A percentile compares a stretch with the other conserved stretches of the same genome.
phyloP scores from a whole-genome alignment of 2,113 vertebrate genomes.

The Oriolus oriolus region DNA sequence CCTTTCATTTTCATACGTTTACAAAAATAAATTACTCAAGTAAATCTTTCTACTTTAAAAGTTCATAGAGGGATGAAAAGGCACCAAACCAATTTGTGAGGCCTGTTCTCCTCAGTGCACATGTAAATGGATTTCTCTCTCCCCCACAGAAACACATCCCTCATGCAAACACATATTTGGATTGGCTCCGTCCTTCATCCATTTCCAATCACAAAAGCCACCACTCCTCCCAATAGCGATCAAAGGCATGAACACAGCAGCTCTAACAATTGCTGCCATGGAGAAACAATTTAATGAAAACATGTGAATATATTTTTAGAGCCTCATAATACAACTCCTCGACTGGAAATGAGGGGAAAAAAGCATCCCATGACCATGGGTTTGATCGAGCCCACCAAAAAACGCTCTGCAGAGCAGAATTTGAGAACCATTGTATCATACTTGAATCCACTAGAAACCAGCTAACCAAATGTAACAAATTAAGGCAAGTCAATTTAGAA shows the following conservation, averaged over 20 bases:
- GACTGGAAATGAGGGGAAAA: conserved; percentile 20
- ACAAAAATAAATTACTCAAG: neutral
- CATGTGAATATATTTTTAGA: conserved; percentile 56
- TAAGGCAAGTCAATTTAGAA: conserved; percentile 15
- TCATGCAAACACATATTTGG: neutral
- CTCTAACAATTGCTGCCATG: conserved; percentile 46
- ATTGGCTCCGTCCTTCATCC: neutral
- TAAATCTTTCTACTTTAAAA: neutral
- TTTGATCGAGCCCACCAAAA: conserved; percentile 1
- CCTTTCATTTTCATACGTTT: neutral
- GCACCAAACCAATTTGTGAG: neutral
- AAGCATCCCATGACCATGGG: conserved; percentile 18
- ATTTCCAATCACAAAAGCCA: conserved; percentile 41
- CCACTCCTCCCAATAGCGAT: neutral
- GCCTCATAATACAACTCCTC: neutral
- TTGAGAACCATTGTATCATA: neutral
- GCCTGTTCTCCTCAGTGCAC: neutral
- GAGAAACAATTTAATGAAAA: conserved; percentile 27
- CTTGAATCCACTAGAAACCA: conserved; percentile 7
- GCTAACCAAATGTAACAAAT: conserved; percentile 44
- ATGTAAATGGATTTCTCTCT: neutral
- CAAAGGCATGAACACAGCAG: neutral
- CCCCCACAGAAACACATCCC: neutral
- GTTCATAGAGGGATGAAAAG: neutral
- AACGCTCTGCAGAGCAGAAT: conserved; percentile 8